Percentiles rank a stretch among this genome's conserved stretches.
Evolutionary conservation across 2,888 invertebrate genomes (phyloP).

Genomic region (Nemotelus nigrinus): DNA sequence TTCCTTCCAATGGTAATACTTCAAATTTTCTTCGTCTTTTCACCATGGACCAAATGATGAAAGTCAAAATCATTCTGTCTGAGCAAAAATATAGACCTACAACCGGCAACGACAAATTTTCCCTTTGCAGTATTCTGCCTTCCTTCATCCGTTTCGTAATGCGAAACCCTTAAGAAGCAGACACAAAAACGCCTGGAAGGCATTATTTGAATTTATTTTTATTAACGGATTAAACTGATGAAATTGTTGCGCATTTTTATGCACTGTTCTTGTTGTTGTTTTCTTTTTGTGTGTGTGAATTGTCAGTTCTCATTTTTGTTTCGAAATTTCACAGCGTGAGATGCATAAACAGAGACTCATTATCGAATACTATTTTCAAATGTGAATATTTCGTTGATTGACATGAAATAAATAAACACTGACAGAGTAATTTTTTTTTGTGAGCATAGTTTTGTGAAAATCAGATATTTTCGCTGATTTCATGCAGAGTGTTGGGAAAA

Average conservation of each 20-base stretch:
- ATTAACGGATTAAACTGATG: slow-evolving; percentile 51
- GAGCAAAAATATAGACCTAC: not conserved
- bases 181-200: slow-evolving; percentile 45
- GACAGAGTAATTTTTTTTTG: no score
- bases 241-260: slow-evolving; percentile 49
- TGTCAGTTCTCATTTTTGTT: no score
- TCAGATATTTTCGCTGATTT: no score
- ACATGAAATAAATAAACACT: no score
- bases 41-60: slow-evolving; percentile 31
- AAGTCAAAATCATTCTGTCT: slow-evolving; percentile 22
- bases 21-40: slow-evolving; percentile 17
- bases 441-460: no score
- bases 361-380: no score
- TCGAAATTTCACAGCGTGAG: no score
- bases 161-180: slow-evolving; percentile 37
- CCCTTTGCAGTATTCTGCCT: not conserved
- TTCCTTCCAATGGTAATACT: no score
- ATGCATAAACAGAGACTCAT: no score
- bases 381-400: no score
- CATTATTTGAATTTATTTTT: slow-evolving; percentile 51
- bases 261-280: slow-evolving; percentile 10
- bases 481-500: no score
- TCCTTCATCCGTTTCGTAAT: slow-evolving; percentile 13
- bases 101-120: not conserved
- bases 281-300: not conserved